Evolutionary conservation across 2,888 invertebrate genomes (phyloP).

Genomic region (Ornithoptera alexandrae): DNA sequence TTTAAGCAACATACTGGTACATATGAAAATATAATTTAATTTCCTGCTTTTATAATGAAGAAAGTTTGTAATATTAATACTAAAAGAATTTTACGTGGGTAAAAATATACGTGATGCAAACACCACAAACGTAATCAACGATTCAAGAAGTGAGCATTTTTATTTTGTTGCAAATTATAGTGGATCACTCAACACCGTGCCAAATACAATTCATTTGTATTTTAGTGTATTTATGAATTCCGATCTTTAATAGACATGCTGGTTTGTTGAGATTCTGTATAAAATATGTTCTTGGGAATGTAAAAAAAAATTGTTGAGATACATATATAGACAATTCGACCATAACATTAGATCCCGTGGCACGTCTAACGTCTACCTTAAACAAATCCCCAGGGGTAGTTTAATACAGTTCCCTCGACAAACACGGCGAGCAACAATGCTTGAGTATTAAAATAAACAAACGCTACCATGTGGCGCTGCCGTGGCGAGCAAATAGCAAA

Average conservation of each 20-base stretch:
- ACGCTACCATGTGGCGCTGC: slow-evolving; percentile 69
- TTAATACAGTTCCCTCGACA: slow-evolving; percentile 65
- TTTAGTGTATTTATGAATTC: too few relatives aligned
- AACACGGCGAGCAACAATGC: slow-evolving; percentile 71
- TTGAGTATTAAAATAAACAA: slow-evolving; percentile 79
- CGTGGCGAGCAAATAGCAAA: slow-evolving; percentile 64
- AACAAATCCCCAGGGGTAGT: slow-evolving; percentile 65
- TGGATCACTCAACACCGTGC: slow-evolving; percentile 10
- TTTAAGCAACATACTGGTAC: too few relatives aligned
- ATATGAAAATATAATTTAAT: too few relatives aligned
- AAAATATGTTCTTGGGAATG: too few relatives aligned
- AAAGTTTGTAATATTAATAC: not conserved
- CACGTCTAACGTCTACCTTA: slow-evolving; percentile 44
- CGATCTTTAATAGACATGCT: too few relatives aligned
- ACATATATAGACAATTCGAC: slow-evolving; percentile 31
- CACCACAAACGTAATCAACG: not conserved
- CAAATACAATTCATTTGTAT: slow-evolving; percentile 14
- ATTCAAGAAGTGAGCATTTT: slow-evolving; percentile 3
- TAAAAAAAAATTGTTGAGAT: not conserved
- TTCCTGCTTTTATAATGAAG: too few relatives aligned
- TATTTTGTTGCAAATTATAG: slow-evolving; percentile 9
- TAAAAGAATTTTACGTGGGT: too few relatives aligned
- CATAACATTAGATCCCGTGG: slow-evolving; percentile 36
- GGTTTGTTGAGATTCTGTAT: too few relatives aligned
- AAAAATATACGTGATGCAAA: too few relatives aligned